A percentile compares a stretch with the other conserved stretches of the same genome.
Conservation (phyloP, 1,140 invertebrate genomes). For the Drosophila rufa region DNA sequence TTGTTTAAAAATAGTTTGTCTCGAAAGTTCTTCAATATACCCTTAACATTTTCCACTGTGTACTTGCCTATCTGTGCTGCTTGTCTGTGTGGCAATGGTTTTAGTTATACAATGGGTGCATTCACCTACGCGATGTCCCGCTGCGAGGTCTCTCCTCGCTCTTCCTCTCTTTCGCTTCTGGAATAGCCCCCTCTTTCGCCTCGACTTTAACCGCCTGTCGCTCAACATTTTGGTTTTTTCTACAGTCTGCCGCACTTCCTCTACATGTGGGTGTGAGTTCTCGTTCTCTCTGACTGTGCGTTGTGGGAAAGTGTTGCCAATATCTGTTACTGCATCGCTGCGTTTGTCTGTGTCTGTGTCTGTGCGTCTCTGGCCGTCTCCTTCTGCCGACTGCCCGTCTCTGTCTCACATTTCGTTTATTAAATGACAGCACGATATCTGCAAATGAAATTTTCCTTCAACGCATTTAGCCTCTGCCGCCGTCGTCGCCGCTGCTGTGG, state of each 20-base stretch:
- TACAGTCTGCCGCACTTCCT: conserved; percentile 68
- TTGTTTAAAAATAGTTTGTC: not conserved
- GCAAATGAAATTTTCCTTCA: conserved; percentile 84
- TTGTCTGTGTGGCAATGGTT: conserved; percentile 73
- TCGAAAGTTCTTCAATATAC: too few relatives aligned
- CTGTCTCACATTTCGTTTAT: conserved; percentile 77
- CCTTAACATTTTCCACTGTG: not conserved
- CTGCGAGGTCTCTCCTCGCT: conserved; percentile 37
- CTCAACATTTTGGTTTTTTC: conserved; percentile 53
- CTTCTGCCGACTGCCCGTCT: conserved; percentile 18
- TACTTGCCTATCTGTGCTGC: conserved; percentile 42
- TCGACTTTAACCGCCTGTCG: conserved; percentile 30
- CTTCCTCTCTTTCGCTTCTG: not conserved
- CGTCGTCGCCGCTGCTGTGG: conserved; percentile 13
- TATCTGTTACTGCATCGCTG: conserved; percentile 82
- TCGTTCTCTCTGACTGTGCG: conserved; percentile 8
- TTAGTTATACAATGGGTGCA: conserved; percentile 84
- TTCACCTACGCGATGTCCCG: conserved; percentile 78
- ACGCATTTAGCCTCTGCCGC: conserved; percentile 71
- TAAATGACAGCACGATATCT: conserved; percentile 85
- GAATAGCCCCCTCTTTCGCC: conserved; percentile 4
- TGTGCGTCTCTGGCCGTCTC: conserved; percentile 12
- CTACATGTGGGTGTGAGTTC: conserved; percentile 48
- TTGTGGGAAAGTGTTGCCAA: conserved; percentile 77
- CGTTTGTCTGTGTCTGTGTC: conserved; percentile 64